These are phyloP conservation scores for Metridium senile DNA, from an alignment of 92 coral and sea anemone species.

Conservation along the genomic window DNA sequence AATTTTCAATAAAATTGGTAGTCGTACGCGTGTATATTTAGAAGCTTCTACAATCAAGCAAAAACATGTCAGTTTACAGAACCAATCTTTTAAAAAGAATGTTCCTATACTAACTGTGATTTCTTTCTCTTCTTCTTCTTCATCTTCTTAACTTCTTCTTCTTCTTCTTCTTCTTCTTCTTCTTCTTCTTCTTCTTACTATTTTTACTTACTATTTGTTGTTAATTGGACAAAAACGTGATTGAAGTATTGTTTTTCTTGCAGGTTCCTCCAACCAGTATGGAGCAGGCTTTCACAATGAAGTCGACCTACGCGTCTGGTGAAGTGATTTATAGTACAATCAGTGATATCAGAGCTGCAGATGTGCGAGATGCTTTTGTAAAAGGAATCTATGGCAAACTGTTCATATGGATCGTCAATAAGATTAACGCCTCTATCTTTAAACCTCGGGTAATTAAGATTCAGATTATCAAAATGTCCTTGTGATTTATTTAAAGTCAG, in stretches of 20 bases:
- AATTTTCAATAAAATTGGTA: too few relatives aligned
- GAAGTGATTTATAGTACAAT: slow-evolving; percentile 93
- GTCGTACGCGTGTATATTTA: too few relatives aligned
- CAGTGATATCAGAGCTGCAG: slow-evolving; percentile 68
- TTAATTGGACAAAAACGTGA: not conserved
- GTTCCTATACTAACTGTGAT: too few relatives aligned
- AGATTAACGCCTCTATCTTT: slow-evolving; percentile 80
- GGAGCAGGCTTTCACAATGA: slow-evolving; percentile 77
- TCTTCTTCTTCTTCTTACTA: too few relatives aligned
- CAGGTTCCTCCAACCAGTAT: slow-evolving; percentile 68
- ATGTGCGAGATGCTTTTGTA: slow-evolving; percentile 93
- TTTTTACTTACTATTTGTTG: too few relatives aligned
- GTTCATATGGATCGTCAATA: slow-evolving; percentile 88
- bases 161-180: too few relatives aligned
- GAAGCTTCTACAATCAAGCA: too few relatives aligned
- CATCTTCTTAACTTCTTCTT: too few relatives aligned
- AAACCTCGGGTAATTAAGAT: slow-evolving; percentile 59
- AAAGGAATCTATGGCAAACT: slow-evolving; percentile 90
- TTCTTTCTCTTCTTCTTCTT: too few relatives aligned
- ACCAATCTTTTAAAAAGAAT: too few relatives aligned
- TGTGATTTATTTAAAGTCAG: too few relatives aligned
- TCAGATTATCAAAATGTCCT: not conserved
- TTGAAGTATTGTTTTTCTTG: not conserved
- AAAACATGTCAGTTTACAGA: too few relatives aligned
- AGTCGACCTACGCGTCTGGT: slow-evolving; percentile 90